Evolutionary conservation across 2,888 invertebrate genomes (phyloP).

Genomic region (Fissipunctia ypsillon): DNA sequence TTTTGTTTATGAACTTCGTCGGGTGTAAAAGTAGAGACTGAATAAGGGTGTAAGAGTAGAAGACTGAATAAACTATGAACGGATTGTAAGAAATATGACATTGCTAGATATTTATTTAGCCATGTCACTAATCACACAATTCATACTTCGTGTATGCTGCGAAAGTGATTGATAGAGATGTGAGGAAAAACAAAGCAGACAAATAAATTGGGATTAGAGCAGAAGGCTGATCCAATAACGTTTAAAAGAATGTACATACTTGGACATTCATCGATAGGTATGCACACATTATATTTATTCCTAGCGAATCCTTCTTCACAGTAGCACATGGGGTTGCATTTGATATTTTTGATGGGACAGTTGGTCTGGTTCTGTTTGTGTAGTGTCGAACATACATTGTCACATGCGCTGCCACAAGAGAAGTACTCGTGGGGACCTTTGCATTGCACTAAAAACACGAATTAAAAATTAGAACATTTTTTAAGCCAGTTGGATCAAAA

Average conservation of each 20-base stretch:
- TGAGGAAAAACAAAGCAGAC: not conserved
- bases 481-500: not conserved
- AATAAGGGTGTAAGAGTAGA: no score
- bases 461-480: not conserved
- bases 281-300: conserved; percentile 62
- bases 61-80: not conserved
- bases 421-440: conserved; percentile 70
- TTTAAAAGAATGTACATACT: conserved; percentile 30
- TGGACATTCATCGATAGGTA: conserved; percentile 62
- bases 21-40: not conserved
- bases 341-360: conserved; percentile 73
- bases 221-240: not conserved
- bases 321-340: conserved; percentile 75
- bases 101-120: not conserved
- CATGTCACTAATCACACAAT: not conserved
- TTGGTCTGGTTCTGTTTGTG: conserved; percentile 69
- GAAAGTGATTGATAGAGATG: not conserved
- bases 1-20: not conserved
- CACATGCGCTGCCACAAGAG: conserved; percentile 75
- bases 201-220: not conserved
- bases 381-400: conserved; percentile 75
- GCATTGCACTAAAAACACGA: conserved; percentile 65
- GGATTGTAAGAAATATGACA: not conserved
- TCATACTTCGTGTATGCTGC: not conserved
- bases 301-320: conserved; percentile 75